Conservation (phyloP, 2,797 vertebrate species). For the Morus bassanus region DNA sequence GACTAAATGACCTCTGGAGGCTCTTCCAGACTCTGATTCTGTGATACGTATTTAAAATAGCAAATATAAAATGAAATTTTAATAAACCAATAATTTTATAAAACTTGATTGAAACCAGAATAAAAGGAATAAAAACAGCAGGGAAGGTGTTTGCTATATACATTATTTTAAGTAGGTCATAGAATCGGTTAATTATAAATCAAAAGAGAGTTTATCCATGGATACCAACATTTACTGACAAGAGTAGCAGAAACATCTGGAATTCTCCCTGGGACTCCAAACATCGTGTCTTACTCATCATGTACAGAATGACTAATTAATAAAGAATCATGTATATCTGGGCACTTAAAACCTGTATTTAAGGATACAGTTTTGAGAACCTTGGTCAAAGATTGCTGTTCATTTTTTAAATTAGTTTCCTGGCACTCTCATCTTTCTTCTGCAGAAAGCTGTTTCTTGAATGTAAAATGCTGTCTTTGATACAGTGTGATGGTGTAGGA, state of each 20-base stretch:
- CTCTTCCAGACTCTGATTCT: not conserved
- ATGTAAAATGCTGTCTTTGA: not conserved
- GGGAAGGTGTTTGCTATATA: not conserved
- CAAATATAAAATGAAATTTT: not conserved
- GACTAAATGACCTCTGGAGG: not conserved
- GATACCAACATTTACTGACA: not conserved
- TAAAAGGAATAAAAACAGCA: not conserved
- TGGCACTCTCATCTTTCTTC: constrained; percentile 20
- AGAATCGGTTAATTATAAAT: not conserved
- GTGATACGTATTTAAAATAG: not conserved
- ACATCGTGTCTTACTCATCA: not conserved
- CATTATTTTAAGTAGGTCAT: not conserved
- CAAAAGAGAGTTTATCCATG: not conserved
- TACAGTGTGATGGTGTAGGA: not conserved
- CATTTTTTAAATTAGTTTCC: constrained; percentile 3
- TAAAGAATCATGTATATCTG: not conserved
- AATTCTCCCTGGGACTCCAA: not conserved
- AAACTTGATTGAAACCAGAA: not conserved
- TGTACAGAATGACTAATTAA: not conserved
- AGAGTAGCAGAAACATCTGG: not conserved
- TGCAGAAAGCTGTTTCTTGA: not conserved
- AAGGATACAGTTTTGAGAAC: not conserved
- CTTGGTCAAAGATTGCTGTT: not conserved
- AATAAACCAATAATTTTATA: not conserved
- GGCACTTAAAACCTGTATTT: not conserved